Conservation (phyloP, 2,888 invertebrate species). For the Caenorhabditis sp. region DNA sequence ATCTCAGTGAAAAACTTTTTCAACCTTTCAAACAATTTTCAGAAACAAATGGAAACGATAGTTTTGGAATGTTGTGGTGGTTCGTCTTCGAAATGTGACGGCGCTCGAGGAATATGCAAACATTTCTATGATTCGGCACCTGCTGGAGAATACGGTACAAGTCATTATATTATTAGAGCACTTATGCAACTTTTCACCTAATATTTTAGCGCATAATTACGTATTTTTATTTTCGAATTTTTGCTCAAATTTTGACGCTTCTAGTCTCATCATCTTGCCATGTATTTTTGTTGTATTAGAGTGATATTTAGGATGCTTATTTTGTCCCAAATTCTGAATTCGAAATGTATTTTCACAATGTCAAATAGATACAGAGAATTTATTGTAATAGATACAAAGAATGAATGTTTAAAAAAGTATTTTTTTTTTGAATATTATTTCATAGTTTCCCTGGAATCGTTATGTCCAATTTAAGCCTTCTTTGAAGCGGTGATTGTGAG, state of each 20-base stretch:
- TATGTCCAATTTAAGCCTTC: constrained; percentile 46
- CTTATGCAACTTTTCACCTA: constrained; percentile 57
- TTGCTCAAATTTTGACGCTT: constrained; percentile 5
- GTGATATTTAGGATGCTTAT: too few species aligned
- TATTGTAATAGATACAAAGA: neutral
- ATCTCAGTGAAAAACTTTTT: too few species aligned
- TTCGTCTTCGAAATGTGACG: constrained; percentile 78
- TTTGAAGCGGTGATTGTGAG: constrained; percentile 68
- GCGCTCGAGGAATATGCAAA: constrained; percentile 92
- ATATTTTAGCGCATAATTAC: neutral
- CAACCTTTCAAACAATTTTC: constrained; percentile 59
- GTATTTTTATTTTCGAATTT: constrained; percentile 8
- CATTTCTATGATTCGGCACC: constrained; percentile 98
- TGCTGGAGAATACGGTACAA: constrained; percentile 94
- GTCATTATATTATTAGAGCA: constrained; percentile 84
- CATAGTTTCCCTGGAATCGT: too few species aligned
- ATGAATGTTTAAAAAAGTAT: too few species aligned
- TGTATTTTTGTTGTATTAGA: too few species aligned
- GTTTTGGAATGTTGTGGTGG: constrained; percentile 89
- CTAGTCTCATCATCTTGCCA: constrained; percentile 31
- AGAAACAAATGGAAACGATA: constrained; percentile 87
- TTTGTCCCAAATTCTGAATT: neutral
- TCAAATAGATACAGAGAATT: constrained; percentile 13
- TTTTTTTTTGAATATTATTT: too few species aligned
- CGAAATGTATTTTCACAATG: neutral